Evolutionary conservation across 2,113 vertebrate genomes (phyloP).

Genomic region (Nothobranchius kuhntae): DNA sequence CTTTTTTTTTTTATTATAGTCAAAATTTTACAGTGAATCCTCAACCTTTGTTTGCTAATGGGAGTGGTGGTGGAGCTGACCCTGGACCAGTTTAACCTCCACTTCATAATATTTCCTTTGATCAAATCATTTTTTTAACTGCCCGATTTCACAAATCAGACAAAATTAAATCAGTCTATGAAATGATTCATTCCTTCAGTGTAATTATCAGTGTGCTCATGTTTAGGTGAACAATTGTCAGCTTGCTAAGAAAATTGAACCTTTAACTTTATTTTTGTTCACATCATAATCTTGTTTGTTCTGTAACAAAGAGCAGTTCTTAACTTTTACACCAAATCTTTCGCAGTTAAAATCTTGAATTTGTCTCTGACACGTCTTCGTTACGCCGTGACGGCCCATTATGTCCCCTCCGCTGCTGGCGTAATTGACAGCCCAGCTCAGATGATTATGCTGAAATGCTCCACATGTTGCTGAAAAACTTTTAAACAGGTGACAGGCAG

Average conservation of each 20-base stretch:
- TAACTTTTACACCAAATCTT: slow-evolving; percentile 14
- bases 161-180: background rate
- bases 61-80: background rate
- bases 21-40: no score
- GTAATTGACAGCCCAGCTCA: slow-evolving; percentile 67
- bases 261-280: no score
- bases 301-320: background rate
- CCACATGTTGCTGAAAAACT: slow-evolving; percentile 15
- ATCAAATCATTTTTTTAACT: background rate
- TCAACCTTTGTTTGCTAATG: no score
- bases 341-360: slow-evolving; percentile 29
- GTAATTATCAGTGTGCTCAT: background rate
- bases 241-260: no score
- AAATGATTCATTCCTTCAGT: background rate
- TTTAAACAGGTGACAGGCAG: slow-evolving; percentile 43
- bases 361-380: slow-evolving; percentile 28
- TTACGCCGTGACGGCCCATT: slow-evolving; percentile 34
- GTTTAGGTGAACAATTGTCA: background rate
- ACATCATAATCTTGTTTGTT: background rate
- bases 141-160: background rate
- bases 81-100: slow-evolving; percentile 10
- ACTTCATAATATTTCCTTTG: slow-evolving; percentile 3
- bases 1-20: slow-evolving; percentile 7
- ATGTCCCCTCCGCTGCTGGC: slow-evolving; percentile 23
- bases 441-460: slow-evolving; percentile 26